A percentile compares a stretch with the other conserved stretches of the same genome.
Evolutionary conservation across 1,140 invertebrate genomes (phyloP).

Genomic region (Armadillidium nasatum): DNA sequence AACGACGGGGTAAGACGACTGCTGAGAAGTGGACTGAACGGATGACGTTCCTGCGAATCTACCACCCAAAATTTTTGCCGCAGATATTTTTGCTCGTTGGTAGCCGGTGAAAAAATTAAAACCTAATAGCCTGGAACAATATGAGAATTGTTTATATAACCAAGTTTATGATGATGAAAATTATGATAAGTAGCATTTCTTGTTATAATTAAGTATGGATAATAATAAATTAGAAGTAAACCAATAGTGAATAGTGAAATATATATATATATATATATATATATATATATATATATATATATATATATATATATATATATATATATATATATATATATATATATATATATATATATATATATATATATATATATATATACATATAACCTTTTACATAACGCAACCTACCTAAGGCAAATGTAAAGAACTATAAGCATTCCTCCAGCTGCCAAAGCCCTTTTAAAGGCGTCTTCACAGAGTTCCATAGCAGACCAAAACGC

Average conservation of each 20-base stretch:
- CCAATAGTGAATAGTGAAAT: too few relatives aligned
- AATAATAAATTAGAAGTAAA: too few relatives aligned
- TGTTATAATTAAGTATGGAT: too few relatives aligned
- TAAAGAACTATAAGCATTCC: constrained; percentile 74
- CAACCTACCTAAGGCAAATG: constrained; percentile 68
- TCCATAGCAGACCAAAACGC: constrained; percentile 76
- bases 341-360: too few relatives aligned
- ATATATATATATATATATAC: too few relatives aligned
- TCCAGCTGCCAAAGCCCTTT: constrained; percentile 71
- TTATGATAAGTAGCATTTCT: too few relatives aligned
- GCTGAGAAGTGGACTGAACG: too few relatives aligned
- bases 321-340: too few relatives aligned
- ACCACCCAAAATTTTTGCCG: constrained; percentile 68
- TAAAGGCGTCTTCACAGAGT: constrained; percentile 68
- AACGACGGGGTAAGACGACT: background rate
- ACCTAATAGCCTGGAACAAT: constrained; percentile 65
- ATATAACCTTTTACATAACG: too few relatives aligned
- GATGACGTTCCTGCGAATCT: constrained; percentile 31
- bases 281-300: too few relatives aligned
- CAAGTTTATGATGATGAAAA: background rate
- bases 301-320: too few relatives aligned
- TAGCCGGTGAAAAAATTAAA: constrained; percentile 79
- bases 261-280: too few relatives aligned
- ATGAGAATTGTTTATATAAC: background rate
- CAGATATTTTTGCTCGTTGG: constrained; percentile 79